Evolutionary conservation across 1,140 invertebrate genomes (phyloP).

Genomic region (Acyrthosiphon pisum): DNA sequence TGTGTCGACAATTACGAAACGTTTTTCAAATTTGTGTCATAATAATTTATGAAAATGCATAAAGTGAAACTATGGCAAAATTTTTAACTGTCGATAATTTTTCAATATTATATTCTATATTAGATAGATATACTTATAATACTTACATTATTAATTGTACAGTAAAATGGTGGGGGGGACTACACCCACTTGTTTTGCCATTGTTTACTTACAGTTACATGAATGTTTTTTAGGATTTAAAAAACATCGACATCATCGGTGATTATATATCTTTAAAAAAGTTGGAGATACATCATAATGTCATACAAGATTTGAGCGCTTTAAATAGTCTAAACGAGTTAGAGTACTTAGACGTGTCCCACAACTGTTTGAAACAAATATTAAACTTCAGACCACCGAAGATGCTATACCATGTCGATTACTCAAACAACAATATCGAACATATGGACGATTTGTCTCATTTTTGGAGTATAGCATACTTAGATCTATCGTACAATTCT

Average conservation of each 20-base stretch:
- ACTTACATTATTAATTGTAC: too few species aligned
- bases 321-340: constrained; percentile 16
- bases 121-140: too few species aligned
- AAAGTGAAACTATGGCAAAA: background rate
- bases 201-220: too few species aligned
- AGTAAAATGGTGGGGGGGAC: too few species aligned
- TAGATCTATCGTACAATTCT: constrained; percentile 19
- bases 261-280: constrained; percentile 32
- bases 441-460: background rate
- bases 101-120: background rate
- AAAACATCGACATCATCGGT: background rate
- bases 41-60: background rate
- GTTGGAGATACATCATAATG: background rate
- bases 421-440: constrained; percentile 36
- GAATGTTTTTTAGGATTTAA: constrained; percentile 31
- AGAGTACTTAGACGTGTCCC: constrained; percentile 37
- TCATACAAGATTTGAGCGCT: background rate
- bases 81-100: background rate
- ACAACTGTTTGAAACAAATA: constrained; percentile 14
- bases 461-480: constrained; percentile 39
- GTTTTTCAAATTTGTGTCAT: background rate
- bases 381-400: constrained; percentile 30
- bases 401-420: background rate
- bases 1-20: background rate
- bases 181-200: too few species aligned